Evolutionary conservation across 1,140 invertebrate species (phyloP).

Genomic region (Babylonia areolata): DNA sequence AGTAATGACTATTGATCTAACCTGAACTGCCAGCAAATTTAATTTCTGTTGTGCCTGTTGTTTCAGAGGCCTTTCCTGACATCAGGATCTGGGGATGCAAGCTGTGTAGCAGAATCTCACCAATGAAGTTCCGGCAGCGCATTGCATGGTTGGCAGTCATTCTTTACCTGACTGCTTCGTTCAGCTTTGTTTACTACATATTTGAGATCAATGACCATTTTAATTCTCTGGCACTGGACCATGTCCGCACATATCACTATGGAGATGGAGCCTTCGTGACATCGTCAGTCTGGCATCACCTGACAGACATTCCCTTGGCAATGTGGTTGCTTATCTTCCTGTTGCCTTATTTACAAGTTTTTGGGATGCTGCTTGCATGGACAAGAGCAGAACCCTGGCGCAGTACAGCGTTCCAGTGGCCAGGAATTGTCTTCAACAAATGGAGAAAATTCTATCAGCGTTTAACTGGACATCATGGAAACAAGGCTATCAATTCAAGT

Average conservation of each 20-base stretch:
- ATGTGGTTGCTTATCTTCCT: constrained; percentile 64
- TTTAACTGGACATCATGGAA: constrained; percentile 34
- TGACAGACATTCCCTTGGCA: constrained; percentile 63
- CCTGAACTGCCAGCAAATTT: too few relatives aligned
- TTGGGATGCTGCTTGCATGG: constrained; percentile 68
- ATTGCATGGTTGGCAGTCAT: constrained; percentile 65
- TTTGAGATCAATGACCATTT: constrained; percentile 72
- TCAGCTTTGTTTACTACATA: constrained; percentile 66
- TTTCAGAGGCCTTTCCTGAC: too few relatives aligned
- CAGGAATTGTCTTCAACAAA: constrained; percentile 60
- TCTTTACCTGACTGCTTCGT: constrained; percentile 58
- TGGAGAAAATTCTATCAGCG: constrained; percentile 49
- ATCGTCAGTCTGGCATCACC: constrained; percentile 57
- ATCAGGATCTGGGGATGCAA: not conserved
- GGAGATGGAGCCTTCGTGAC: constrained; percentile 26
- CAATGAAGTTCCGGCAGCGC: constrained; percentile 71
- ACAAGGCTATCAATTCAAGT: constrained; percentile 50
- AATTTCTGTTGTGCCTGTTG: too few relatives aligned
- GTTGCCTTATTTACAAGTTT: constrained; percentile 68
- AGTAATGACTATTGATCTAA: too few relatives aligned
- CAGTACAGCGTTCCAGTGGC: constrained; percentile 67
- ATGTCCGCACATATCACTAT: constrained; percentile 60
- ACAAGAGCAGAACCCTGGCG: constrained; percentile 65
- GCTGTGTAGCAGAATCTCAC: not conserved
- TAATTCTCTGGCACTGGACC: constrained; percentile 67